phyloP scores from a whole-genome alignment of 2,113 vertebrate genomes.

The Heloderma charlesbogerti region DNA sequence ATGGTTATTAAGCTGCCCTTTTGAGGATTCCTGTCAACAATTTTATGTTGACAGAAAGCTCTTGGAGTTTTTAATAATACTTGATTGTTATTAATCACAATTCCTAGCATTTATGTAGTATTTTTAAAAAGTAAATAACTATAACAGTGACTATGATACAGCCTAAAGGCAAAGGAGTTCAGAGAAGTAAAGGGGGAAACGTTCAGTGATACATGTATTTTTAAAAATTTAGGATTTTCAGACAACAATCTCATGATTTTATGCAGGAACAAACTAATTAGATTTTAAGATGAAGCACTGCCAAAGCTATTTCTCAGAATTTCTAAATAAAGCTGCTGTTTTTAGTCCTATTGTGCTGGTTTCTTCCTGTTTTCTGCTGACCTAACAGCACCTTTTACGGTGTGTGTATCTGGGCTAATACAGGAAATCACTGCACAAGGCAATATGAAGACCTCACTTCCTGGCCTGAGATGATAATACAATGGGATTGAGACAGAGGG shows the following conservation, averaged over 20 bases:
- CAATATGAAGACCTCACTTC: constrained; percentile 46
- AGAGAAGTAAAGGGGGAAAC: background rate
- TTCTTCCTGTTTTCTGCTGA: constrained; percentile 17
- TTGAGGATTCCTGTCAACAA: background rate
- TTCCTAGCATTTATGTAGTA: background rate
- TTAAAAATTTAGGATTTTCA: background rate
- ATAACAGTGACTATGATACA: background rate
- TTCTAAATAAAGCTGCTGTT: constrained; percentile 3
- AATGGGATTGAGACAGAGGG: constrained; percentile 2
- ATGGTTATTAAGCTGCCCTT: background rate
- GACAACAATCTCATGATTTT: background rate
- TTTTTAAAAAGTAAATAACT: background rate
- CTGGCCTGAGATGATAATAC: constrained; percentile 17
- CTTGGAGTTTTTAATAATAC: background rate
- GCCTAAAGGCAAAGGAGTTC: background rate
- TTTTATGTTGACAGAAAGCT: background rate
- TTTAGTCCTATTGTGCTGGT: constrained; percentile 4
- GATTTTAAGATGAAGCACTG: background rate
- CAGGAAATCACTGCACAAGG: constrained; percentile 35
- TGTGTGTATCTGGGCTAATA: constrained; percentile 3
- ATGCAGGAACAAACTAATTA: background rate
- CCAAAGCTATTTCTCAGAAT: background rate
- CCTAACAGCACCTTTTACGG: background rate
- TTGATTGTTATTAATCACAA: background rate
- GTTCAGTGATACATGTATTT: background rate